Conservation (phyloP, 2,888 invertebrate genomes). For the Melinopterus prodromus region DNA sequence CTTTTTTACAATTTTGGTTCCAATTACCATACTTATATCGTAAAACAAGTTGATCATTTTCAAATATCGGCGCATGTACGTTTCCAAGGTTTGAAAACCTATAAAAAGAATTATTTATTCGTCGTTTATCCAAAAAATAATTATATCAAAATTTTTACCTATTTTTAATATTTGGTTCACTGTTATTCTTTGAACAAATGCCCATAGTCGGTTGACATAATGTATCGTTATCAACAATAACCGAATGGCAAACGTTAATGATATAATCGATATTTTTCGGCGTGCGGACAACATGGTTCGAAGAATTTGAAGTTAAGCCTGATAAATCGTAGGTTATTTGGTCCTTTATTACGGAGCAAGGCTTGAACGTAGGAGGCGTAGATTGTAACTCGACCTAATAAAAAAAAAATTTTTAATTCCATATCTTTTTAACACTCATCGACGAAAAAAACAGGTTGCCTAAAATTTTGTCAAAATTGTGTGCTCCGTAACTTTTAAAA, state of each 20-base stretch:
- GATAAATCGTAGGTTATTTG: slow-evolving; percentile 17
- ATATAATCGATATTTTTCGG: slow-evolving; percentile 1
- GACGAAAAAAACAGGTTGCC: too few species aligned
- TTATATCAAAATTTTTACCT: background rate
- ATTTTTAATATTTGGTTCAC: slow-evolving; percentile 12
- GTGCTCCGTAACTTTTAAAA: too few species aligned
- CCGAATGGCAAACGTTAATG: background rate
- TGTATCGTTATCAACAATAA: background rate
- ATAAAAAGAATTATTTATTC: background rate
- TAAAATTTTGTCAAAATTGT: too few species aligned
- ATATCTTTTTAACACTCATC: too few species aligned
- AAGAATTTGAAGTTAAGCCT: background rate
- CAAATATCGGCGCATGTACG: background rate
- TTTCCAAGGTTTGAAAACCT: slow-evolving; percentile 12
- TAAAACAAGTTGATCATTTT: slow-evolving; percentile 8
- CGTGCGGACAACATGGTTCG: background rate
- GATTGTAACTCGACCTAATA: background rate
- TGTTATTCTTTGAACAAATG: slow-evolving; percentile 14
- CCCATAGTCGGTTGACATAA: slow-evolving; percentile 9
- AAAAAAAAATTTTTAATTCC: background rate
- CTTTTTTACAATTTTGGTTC: background rate
- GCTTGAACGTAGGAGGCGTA: background rate
- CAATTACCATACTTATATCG: background rate
- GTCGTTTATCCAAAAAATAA: background rate
- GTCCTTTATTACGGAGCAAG: background rate